Base-by-base conservation (phyloP, 2,113 vertebrate species). In the Grantiella picta region DNA sequence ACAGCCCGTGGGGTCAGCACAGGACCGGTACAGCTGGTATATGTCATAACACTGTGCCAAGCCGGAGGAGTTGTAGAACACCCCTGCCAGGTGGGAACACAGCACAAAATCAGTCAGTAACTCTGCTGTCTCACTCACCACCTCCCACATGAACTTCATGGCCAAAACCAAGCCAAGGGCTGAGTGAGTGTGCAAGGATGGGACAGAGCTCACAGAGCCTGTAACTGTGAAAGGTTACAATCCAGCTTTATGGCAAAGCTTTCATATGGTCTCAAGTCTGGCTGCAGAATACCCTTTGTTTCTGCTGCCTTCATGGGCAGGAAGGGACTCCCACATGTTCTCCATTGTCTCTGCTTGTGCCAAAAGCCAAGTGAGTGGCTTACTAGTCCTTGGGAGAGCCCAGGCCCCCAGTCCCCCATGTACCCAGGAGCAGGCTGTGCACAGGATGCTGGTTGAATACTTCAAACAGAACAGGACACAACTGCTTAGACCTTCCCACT, bases 1-100 rank as follows among this genome's bases (percentile, higher is more conserved):
- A 0, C 99, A 99, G 87, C 99, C 99, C 0, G 99, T 99, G 59
- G 99, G 99, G 93, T 99, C 99, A 0, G 99, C 98, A 53, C 99
- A 99, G 84, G 98, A 91, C 69, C 90, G 94, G 92, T 98, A 99
- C 76, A 98, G 96, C 44, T 8, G 93, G 92, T 99, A 99, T 45
- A 99, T 95, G 94, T 99, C 97, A 0, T 98, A 99, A 49, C 99
- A 99, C 15, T 22, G 84, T 81, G 71, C 44, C 0, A 7, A 35
- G 94, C 99, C 95, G 0, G 98, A 98, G 4, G 98, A 91, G 91
- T 99, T 99, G 97, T 99, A 99, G 31, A 99, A 96, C n/a, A 99
- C 98, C 17, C 98, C 99, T 99, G 93, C 22, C 27, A 42, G 22
- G 75, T 3, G 12, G 54, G 60, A 95, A 72, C 20, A 66, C 18